Percentiles rank a stretch among this genome's conserved stretches.
These are phyloP conservation scores for Heterotis niloticus DNA, from an alignment of 2,113 vertebrate species.

Conservation along the genomic window DNA sequence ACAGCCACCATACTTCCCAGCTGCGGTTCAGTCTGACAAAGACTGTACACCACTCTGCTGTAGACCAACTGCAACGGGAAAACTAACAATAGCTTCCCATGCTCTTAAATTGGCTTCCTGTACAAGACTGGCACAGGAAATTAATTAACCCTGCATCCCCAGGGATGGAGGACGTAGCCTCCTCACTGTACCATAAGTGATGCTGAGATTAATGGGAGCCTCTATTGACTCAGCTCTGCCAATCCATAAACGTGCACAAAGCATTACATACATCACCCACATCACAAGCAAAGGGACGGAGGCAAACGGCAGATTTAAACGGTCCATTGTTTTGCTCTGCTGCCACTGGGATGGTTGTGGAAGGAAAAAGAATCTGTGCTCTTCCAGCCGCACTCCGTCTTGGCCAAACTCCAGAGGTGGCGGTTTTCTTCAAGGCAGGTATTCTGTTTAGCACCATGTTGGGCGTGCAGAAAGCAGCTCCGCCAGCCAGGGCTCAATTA, in stretches of 20 bases:
- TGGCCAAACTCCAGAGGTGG: neutral
- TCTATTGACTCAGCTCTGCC: slow-evolving; percentile 19
- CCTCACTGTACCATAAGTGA: slow-evolving; percentile 23
- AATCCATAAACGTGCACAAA: slow-evolving; percentile 27
- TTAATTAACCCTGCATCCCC: slow-evolving; percentile 24
- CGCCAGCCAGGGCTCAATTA: slow-evolving; percentile 60
- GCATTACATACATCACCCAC: slow-evolving; percentile 17
- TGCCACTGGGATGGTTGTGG: neutral
- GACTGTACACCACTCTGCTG: neutral
- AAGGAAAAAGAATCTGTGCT: neutral
- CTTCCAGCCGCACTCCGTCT: neutral
- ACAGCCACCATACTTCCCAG: too few species aligned
- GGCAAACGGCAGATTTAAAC: neutral
- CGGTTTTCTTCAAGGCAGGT: neutral
- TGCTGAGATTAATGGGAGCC: slow-evolving; percentile 26
- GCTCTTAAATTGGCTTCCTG: slow-evolving; percentile 2
- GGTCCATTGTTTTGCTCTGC: neutral
- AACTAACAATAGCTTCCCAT: neutral
- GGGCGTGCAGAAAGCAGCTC: slow-evolving; percentile 40
- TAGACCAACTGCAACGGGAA: neutral
- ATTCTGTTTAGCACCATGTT: slow-evolving; percentile 9
- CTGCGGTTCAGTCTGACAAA: too few species aligned
- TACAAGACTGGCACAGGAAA: slow-evolving; percentile 10
- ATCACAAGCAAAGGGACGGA: neutral
- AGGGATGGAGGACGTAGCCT: neutral